These are phyloP conservation scores for Cavia porcellus DNA, from an alignment of 2,113 vertebrate genomes.

Conservation along the genomic window DNA sequence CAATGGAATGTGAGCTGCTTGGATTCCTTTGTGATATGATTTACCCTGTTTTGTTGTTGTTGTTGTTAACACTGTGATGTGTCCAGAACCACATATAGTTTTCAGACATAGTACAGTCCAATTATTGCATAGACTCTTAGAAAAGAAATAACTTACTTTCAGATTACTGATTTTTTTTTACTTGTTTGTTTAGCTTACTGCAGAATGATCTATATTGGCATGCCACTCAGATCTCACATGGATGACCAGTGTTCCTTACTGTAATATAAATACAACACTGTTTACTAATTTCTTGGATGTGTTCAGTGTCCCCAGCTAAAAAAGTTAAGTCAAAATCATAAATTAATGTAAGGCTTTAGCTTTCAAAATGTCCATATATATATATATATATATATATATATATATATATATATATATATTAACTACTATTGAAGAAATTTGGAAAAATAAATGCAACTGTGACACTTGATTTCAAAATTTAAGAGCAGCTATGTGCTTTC, in stretches of 20 bases:
- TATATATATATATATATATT: not conserved
- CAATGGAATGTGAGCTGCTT: not conserved
- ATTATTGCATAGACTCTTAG: not conserved
- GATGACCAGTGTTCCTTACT: not conserved
- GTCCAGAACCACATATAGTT: not conserved
- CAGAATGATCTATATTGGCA: not conserved
- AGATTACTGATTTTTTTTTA: not conserved
- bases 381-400: no score
- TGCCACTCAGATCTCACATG: not conserved
- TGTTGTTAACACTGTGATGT: not conserved
- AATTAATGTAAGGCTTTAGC: not conserved
- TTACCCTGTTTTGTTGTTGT: not conserved
- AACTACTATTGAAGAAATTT: not conserved
- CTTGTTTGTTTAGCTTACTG: not conserved
- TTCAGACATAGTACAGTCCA: accelerated
- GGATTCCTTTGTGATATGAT: not conserved
- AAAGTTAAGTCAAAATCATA: not conserved
- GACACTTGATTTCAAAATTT: not conserved
- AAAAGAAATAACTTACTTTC: not conserved
- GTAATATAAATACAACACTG: not conserved
- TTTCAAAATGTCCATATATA: not conserved
- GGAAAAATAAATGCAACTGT: not conserved
- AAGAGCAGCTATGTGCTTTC: not conserved
- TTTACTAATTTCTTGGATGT: not conserved
- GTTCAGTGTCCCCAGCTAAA: not conserved